phyloP scores from a whole-genome alignment of 64 coral and sea anemone genomes.

The Hydrozoanthus tunicans region DNA sequence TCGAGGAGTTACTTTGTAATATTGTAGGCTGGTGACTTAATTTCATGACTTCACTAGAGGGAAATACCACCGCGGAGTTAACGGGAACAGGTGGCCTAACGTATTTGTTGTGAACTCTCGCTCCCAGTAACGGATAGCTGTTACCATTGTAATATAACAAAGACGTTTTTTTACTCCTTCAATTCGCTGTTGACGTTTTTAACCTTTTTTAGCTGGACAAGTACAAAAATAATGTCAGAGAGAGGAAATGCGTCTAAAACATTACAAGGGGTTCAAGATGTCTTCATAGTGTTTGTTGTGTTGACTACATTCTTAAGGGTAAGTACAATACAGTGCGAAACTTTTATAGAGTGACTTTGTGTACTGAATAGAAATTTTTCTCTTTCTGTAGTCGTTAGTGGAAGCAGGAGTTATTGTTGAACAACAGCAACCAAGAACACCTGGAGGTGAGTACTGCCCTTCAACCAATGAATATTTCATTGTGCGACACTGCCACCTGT shows the following conservation, averaged over 20 bases:
- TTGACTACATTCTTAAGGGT: background rate
- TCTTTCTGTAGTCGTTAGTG: constrained; percentile 13
- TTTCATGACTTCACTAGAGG: too few relatives aligned
- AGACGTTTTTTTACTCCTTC: background rate
- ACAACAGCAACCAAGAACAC: background rate
- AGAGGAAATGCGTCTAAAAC: background rate
- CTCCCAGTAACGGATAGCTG: background rate
- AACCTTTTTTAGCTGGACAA: background rate
- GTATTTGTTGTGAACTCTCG: background rate
- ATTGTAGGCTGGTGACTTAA: too few relatives aligned
- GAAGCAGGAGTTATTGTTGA: background rate
- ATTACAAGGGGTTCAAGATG: background rate
- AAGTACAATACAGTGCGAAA: background rate
- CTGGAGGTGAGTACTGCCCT: background rate
- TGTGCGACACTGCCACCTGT: constrained; percentile 23
- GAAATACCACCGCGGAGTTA: background rate
- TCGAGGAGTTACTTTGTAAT: too few relatives aligned
- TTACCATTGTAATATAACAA: background rate
- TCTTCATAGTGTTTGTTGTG: background rate
- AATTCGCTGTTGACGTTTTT: background rate
- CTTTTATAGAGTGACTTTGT: background rate
- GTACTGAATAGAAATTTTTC: background rate
- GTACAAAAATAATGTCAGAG: too few relatives aligned
- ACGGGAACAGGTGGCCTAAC: background rate
- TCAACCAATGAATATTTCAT: constrained; percentile 32